phyloP scores from a whole-genome alignment of 2,113 vertebrate genomes.

The Myotis davidii region DNA sequence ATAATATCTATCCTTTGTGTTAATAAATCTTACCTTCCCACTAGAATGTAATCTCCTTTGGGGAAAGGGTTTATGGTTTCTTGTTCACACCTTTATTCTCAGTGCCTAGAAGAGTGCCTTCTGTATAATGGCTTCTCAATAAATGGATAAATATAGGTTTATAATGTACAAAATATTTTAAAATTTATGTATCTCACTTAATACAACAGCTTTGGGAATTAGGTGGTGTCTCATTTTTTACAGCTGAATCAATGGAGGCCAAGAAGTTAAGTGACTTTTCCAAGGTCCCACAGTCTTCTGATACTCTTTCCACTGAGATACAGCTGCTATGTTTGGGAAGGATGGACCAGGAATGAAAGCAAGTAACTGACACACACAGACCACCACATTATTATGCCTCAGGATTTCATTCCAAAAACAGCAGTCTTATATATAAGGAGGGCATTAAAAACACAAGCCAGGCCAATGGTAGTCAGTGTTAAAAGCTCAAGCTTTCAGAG shows the following conservation, averaged over 20 bases:
- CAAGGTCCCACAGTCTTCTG: conserved; percentile 39
- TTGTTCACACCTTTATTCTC: conserved; percentile 25
- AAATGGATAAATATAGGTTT: conserved; percentile 35
- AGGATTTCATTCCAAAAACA: conserved; percentile 39
- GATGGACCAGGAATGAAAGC: conserved; percentile 53
- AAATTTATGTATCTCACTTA: conserved; percentile 34
- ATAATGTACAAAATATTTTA: conserved; percentile 5
- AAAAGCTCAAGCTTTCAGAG: conserved; percentile 14
- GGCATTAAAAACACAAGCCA: neutral
- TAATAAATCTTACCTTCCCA: conserved; percentile 32
- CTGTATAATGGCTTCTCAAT: neutral
- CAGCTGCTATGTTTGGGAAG: conserved; percentile 48
- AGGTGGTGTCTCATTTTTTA: conserved; percentile 52
- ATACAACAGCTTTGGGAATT: conserved; percentile 9
- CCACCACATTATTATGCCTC: neutral
- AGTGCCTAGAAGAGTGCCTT: neutral
- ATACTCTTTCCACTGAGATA: conserved; percentile 26
- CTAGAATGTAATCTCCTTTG: conserved; percentile 33
- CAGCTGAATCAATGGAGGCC: neutral
- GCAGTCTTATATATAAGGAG: conserved; percentile 20
- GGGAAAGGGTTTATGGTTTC: conserved; percentile 15
- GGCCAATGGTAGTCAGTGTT: neutral
- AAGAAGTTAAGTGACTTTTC: conserved; percentile 57
- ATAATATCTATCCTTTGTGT: conserved; percentile 22
- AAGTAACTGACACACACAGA: conserved; percentile 11